phyloP scores from a whole-genome alignment of 1,140 invertebrate species.

The Palaemon carinicauda region DNA sequence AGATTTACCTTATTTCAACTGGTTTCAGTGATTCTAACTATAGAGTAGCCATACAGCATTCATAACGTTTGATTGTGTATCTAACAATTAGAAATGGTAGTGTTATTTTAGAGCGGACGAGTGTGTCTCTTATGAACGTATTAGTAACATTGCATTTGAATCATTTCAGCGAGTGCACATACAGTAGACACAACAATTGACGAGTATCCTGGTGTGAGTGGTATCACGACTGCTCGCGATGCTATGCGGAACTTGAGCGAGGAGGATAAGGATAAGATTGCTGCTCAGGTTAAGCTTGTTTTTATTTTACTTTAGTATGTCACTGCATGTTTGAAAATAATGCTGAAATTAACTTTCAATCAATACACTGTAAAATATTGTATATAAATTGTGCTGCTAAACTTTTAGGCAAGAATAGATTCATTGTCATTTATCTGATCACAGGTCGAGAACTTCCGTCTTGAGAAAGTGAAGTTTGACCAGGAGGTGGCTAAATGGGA shows the following conservation, averaged over 20 bases:
- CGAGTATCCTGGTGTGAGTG: conserved; percentile 93
- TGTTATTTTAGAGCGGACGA: background rate
- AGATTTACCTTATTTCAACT: no score
- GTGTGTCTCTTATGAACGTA: background rate
- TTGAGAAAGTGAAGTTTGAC: conserved; percentile 96
- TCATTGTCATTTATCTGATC: background rate
- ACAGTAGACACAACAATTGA: conserved; percentile 87
- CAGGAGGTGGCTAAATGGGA: conserved; percentile 99
- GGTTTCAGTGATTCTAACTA: no score
- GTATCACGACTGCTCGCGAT: conserved; percentile 91
- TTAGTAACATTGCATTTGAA: background rate
- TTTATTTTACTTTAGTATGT: no score
- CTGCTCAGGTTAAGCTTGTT: conserved; percentile 64
- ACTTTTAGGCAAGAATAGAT: background rate
- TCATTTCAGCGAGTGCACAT: conserved; percentile 77
- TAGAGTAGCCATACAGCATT: no score
- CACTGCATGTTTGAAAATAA: no score
- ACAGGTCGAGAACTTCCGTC: conserved; percentile 91
- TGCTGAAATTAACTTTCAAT: no score
- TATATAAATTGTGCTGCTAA: background rate
- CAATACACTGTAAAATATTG: no score
- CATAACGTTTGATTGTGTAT: no score
- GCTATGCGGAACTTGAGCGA: conserved; percentile 98
- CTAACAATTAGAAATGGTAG: no score
- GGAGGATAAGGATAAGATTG: conserved; percentile 97